Conservation (phyloP, 2,888 invertebrate genomes). For the Caenorhabditis sinica region DNA sequence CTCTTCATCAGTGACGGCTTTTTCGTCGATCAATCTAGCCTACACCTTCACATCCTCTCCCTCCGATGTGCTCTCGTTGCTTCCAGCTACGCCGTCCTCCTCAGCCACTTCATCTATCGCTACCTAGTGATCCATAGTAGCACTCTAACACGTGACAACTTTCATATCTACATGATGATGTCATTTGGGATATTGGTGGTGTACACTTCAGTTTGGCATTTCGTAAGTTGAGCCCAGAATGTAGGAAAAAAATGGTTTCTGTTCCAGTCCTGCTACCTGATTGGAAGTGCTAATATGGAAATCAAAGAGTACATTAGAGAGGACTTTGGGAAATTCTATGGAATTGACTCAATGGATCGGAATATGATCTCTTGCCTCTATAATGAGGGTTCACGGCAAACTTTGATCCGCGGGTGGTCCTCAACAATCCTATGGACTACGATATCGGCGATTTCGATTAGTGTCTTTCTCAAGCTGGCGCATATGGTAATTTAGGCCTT, state of each 20-base stretch:
- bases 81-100: slow-evolving; percentile 28
- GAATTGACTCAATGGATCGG: neutral
- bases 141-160: neutral
- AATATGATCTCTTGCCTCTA: slow-evolving; percentile 23
- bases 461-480: neutral
- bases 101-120: slow-evolving; percentile 47
- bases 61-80: slow-evolving; percentile 23
- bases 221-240: slow-evolving; percentile 1
- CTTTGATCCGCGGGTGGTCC: slow-evolving; percentile 8
- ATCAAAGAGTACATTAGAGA: neutral
- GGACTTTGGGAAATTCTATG: slow-evolving; percentile 8
- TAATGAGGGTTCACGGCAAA: neutral
- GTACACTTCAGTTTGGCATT: slow-evolving; percentile 8
- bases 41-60: slow-evolving; percentile 15
- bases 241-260: no score
- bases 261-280: slow-evolving; percentile 13
- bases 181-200: neutral
- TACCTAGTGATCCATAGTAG: slow-evolving; percentile 11
- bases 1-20: slow-evolving; percentile 26
- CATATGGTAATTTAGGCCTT: neutral
- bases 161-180: slow-evolving; percentile 5
- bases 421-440: neutral
- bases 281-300: neutral
- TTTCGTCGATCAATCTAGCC: slow-evolving; percentile 6
- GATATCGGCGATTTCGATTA: neutral